Percentiles rank a stretch among this genome's conserved stretches.
phyloP scores from a whole-genome alignment of 2,797 vertebrate species.

The Falco cherrug region DNA sequence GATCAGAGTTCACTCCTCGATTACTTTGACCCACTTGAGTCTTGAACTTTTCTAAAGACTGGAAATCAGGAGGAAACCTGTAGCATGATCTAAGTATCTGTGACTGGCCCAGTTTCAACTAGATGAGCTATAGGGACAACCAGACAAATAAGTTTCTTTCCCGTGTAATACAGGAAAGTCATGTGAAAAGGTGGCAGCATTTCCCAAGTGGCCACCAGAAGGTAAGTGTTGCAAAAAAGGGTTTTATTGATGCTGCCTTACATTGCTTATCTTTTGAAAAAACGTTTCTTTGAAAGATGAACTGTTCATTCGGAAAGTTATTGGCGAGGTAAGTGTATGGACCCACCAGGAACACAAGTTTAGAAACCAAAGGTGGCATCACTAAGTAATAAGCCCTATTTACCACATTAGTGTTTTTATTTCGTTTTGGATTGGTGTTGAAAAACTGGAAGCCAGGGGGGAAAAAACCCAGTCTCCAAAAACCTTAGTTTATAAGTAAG shows the following conservation, averaged over 20 bases:
- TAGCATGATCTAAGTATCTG: not conserved
- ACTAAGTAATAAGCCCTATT: conserved; percentile 5
- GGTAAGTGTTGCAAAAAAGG: not conserved
- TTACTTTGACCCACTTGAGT: not conserved
- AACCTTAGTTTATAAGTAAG: not conserved
- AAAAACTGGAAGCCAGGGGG: not conserved
- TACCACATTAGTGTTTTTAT: not conserved
- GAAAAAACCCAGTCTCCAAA: not conserved
- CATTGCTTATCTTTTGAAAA: conserved; percentile 28
- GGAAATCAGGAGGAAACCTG: not conserved
- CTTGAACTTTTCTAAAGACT: not conserved
- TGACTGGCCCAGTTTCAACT: not conserved
- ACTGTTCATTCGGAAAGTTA: not conserved
- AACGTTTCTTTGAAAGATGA: not conserved
- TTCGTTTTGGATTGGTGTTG: not conserved
- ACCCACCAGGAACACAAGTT: not conserved
- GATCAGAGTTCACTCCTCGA: not conserved
- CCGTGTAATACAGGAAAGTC: not conserved
- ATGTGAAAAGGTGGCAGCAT: not conserved
- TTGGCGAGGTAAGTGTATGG: not conserved
- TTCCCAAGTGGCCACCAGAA: not conserved
- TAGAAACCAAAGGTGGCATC: not conserved
- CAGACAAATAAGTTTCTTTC: not conserved
- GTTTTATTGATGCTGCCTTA: conserved; percentile 51
- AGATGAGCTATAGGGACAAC: not conserved